Base-by-base conservation (phyloP, 2,113 vertebrate species). In the Neodon shergylaensis region DNA sequence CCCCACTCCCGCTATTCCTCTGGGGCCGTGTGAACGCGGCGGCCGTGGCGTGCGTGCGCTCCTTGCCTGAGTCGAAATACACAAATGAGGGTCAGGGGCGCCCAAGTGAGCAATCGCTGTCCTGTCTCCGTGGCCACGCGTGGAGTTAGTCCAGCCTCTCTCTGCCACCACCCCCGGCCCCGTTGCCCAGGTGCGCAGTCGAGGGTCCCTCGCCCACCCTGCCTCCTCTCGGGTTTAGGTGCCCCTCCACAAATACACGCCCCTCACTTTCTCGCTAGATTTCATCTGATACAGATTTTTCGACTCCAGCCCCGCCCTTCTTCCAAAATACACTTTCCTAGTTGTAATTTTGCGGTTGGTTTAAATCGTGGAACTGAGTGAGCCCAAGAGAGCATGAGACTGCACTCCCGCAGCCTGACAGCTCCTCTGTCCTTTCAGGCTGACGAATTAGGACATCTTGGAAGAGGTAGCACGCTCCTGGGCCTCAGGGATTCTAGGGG, bases 131-230 rank as follows among this genome's bases (percentile, higher is more conserved):
- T 98, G 98, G 98, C 98, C 98, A 97, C 98, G 98, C 98, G 98
- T 98, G 73, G 83, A 54, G 98, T 98, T 98, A 98, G 98, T 98
- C 98, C 98, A 92, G 98, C 98, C 92, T 98, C 98, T 98, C 98
- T 98, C 98, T 98, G 98, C 97, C 94, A 98, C 95, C 72, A 82
- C 22, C 63, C 21, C 22, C 61, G 14, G 97, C 98, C 98, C 99
- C 96, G 98, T 98, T 98, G 98, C 98, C 98, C 98, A 98, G 98
- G 98, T 96, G 94, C 95, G 98, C 98, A 44, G 21, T 54, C 33
- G 4, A 72, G 47, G 98, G 98, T 97, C 88, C 73, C 31, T 84
- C 12, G 3, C 92, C 78, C 39, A 21, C 85, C 88, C 85, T 85
- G 66, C 14, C 82, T 42, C 68, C 91, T 65, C 82, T 66, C 73